Evolutionary conservation across 1,140 invertebrate species (phyloP).

Genomic region (Pseudoatta argentina): DNA sequence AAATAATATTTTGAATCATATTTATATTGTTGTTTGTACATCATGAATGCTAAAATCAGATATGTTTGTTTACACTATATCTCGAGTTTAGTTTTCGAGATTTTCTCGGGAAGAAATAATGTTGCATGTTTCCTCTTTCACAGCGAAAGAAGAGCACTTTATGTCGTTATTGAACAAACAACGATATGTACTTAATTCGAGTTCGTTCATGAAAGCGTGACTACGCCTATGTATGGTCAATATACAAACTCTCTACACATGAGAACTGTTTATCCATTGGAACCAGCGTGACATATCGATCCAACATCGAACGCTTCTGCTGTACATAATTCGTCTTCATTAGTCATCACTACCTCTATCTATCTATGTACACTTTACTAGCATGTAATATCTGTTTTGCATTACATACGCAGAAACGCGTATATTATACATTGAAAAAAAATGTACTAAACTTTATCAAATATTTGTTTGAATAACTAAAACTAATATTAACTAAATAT

Average conservation of each 20-base stretch:
- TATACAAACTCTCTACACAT: slow-evolving; percentile 10
- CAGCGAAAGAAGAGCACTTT: slow-evolving; percentile 40
- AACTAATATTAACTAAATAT: no score
- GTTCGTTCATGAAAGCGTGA: slow-evolving; percentile 49
- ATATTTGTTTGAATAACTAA: no score
- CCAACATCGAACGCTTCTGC: slow-evolving; percentile 25
- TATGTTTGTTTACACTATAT: neutral
- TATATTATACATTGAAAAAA: neutral
- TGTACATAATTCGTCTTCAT: slow-evolving; percentile 42
- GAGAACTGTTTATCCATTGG: slow-evolving; percentile 33
- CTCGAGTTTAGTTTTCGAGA: slow-evolving; percentile 6
- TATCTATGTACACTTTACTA: neutral
- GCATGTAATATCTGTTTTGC: neutral
- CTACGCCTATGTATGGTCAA: slow-evolving; percentile 18
- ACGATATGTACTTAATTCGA: slow-evolving; percentile 51
- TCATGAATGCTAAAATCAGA: neutral
- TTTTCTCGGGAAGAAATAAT: neutral
- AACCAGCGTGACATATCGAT: slow-evolving; percentile 52
- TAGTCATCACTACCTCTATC: neutral
- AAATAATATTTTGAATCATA: slow-evolving; percentile 10
- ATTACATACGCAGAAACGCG: neutral
- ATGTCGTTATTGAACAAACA: slow-evolving; percentile 58
- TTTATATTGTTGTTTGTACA: neutral
- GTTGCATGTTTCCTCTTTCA: neutral
- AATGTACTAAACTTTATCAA: no score